Evolutionary conservation across 2,888 invertebrate species (phyloP), one percentile per base, ranked within the genome.

Genomic region (Kryphioiulus occultus): DNA sequence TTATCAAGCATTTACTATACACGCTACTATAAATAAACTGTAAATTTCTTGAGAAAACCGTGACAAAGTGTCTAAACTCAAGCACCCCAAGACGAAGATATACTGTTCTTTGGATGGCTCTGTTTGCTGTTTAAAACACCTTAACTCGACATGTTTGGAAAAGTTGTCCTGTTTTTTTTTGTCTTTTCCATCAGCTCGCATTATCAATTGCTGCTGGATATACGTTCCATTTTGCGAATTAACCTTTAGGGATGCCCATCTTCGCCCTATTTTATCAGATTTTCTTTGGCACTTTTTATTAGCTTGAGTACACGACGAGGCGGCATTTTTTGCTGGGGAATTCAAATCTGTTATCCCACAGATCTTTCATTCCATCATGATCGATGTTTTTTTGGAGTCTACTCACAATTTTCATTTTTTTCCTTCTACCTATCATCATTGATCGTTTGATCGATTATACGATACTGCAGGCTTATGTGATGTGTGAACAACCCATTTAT

Each of bases 271-370:
- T n/a, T 59, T 59, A 7, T 59, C 59, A n/a, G 59, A n/a, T 59
- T 59, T 59, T n/a, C 59, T 59, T 59, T n/a, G 59, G n/a, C n/a
- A n/a, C n/a, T 59, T 59, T 59, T 59, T 59, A 59, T 59, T 59
- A 59, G 59, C 59, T 22, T 2, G 59, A 59, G 59, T 59, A 59
- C 59, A n/a, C 19, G 59, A n/a, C 59, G 19, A n/a, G 59, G n/a
- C n/a, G 59, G n/a, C 59, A 59, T 59, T 59, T 47, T 59, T 19
- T 22, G 7, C 59, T 59, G 19, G n/a, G n/a, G 59, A 59, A 59
- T 59, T 59, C 59, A 59, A 59, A 59, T 59, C n/a, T 59, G 59
- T 59, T 59, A 59, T 59, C 59, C 59, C 59, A n/a, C 19, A n/a
- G n/a, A 59, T 59, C n/a, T 59, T 59, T 59, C 59, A 59, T 59